Evolutionary conservation across 1,140 invertebrate genomes (phyloP), one percentile per base, ranked within the genome.

Genomic region (Brachionus rubens): DNA sequence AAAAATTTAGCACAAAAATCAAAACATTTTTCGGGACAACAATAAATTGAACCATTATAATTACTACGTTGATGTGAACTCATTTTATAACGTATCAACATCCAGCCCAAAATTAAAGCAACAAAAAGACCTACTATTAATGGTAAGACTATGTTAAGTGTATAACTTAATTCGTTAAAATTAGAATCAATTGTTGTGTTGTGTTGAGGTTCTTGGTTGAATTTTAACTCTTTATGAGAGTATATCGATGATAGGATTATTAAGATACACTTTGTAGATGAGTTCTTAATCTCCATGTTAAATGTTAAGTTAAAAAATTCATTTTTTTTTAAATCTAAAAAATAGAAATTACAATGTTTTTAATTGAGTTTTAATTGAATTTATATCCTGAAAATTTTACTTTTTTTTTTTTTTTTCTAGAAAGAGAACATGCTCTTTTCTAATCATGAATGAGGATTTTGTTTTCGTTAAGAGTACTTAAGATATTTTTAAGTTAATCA

Each of bases 1-100:
- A 65, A 65, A 65, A 65, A 65, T 43, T 65, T 65, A 24, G 36
- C 68, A 72, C 68, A 72, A 72, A 72, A 72, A 36, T 72, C 68
- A 30, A 50, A 72, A 33, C 68, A 72, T 14, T 48, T 36, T 24
- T 72, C 43, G 0, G 68, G 68, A 52, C 68, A 72, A 12, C 68
- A 72, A 54, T 72, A 72, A 50, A 72, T 72, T 50, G 68, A 50
- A 36, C 68, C 68, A 72, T 54, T 72, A 16, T 72, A 54, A 50
- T 54, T 72, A 41, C 46, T 72, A 50, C 46, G 40, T 21, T 21
- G 24, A 24, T 72, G 68, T 24, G 68, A 48, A 19, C 46, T 54
- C 46, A 72, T 50, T 52, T 72, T 72, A 33, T 72, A 72, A 26
- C 68, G 24, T 10, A 72, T 48, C 24, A 72, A 24, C 68, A 72